A percentile compares a stretch with the other conserved stretches of the same genome.
Conservation (phyloP, 2,888 invertebrate genomes). For the Latheticus oryzae region DNA sequence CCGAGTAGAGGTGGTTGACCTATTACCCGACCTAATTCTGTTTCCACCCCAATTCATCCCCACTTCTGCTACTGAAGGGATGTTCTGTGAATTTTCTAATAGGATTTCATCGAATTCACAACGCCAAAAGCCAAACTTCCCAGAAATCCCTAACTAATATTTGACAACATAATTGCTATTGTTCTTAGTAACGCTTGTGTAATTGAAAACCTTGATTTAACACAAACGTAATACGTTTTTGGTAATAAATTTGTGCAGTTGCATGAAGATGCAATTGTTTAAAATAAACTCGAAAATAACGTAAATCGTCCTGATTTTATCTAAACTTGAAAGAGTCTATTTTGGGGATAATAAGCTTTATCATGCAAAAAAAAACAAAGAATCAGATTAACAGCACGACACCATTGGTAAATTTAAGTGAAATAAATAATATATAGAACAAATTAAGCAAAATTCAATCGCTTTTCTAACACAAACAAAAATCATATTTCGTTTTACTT, state of each 20-base stretch:
- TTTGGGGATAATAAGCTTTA: background rate
- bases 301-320: background rate
- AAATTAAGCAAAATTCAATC: too few species aligned
- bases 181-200: too few species aligned
- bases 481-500: too few species aligned
- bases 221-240: background rate
- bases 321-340: background rate
- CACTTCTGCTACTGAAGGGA: conserved; percentile 5
- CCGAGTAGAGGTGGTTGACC: conserved; percentile 51
- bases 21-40: conserved; percentile 49
- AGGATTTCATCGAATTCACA: conserved; percentile 11
- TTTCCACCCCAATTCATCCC: conserved; percentile 35
- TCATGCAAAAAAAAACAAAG: conserved; percentile 4
- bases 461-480: too few species aligned
- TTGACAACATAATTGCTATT: too few species aligned
- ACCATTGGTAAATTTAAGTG: conserved; percentile 1
- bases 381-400: conserved; percentile 8
- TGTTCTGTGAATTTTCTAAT: conserved; percentile 31
- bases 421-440: too few species aligned
- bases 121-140: too few species aligned
- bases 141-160: too few species aligned
- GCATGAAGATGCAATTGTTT: too few species aligned
- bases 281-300: background rate
- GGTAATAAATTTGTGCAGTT: conserved; percentile 3
- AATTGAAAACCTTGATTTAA: too few species aligned